phyloP scores from a whole-genome alignment of 2,888 invertebrate species.

The Pasiphila rectangulata region DNA sequence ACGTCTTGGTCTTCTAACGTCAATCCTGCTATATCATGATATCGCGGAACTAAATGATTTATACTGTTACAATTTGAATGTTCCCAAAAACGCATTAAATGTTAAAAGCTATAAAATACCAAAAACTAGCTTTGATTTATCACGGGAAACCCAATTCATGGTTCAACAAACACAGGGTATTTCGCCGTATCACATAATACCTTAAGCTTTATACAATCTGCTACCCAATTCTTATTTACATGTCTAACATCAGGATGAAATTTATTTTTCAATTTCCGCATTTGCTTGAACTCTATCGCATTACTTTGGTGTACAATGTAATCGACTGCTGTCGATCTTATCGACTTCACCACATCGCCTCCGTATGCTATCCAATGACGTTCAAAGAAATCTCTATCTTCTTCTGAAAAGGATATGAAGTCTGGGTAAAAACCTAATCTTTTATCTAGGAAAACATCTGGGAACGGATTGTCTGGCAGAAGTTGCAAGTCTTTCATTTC shows the following conservation, averaged over 20 bases:
- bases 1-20: too few relatives aligned
- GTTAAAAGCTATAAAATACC: too few relatives aligned
- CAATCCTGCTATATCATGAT: too few relatives aligned
- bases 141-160: conserved; percentile 27
- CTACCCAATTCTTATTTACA: conserved; percentile 65
- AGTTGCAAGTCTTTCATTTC: conserved; percentile 30
- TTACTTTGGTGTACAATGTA: conserved; percentile 59
- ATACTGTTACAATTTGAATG: background rate
- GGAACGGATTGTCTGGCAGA: conserved; percentile 58
- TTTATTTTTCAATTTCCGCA: conserved; percentile 54
- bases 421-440: conserved; percentile 71
- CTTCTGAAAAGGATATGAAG: conserved; percentile 63
- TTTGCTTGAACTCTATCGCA: conserved; percentile 47
- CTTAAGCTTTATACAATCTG: conserved; percentile 61
- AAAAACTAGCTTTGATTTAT: too few relatives aligned
- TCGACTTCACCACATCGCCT: conserved; percentile 67
- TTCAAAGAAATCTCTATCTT: conserved; percentile 60
- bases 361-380: conserved; percentile 85
- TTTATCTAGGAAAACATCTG: conserved; percentile 59
- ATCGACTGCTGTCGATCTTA: conserved; percentile 58
- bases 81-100: background rate
- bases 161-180: conserved; percentile 54
- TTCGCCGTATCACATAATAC: conserved; percentile 53
- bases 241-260: conserved; percentile 50
- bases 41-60: background rate